Percentiles rank a stretch among this genome's conserved stretches.
Conservation (phyloP, 1,140 invertebrate genomes). For the Phenacoccus solenopsis region DNA sequence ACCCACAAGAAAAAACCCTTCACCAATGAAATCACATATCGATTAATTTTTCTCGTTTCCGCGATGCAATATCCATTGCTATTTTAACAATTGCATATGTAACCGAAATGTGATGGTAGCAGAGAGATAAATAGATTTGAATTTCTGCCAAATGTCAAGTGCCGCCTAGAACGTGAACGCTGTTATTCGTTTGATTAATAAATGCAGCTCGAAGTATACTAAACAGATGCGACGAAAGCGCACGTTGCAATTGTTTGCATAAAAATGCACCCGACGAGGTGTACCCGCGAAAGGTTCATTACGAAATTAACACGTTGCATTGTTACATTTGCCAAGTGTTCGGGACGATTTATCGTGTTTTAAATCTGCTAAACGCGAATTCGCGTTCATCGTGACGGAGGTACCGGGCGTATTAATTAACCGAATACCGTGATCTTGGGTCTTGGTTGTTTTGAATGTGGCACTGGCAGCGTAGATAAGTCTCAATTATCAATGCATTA, state of each 20-base stretch:
- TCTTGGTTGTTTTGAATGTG: background rate
- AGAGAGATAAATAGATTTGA: background rate
- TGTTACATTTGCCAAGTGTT: background rate
- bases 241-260: background rate
- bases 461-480: background rate
- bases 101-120: too few species aligned
- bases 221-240: background rate
- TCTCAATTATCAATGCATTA: background rate
- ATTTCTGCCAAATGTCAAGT: background rate
- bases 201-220: background rate
- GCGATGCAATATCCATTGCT: too few species aligned
- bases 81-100: too few species aligned
- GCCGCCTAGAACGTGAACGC: background rate
- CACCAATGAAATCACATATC: too few species aligned
- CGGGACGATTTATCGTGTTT: background rate
- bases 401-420: background rate
- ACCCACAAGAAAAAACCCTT: too few species aligned
- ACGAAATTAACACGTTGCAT: background rate
- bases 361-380: background rate
- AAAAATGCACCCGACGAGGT: slow-evolving; percentile 1
- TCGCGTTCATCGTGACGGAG: background rate
- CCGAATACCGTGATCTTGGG: background rate
- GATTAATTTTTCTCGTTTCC: too few species aligned
- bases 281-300: background rate
- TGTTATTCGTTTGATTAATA: background rate